Percentiles rank a stretch among this genome's conserved stretches.
Evolutionary conservation across 1,140 invertebrate species (phyloP).

Genomic region (Bombus pyrosoma): DNA sequence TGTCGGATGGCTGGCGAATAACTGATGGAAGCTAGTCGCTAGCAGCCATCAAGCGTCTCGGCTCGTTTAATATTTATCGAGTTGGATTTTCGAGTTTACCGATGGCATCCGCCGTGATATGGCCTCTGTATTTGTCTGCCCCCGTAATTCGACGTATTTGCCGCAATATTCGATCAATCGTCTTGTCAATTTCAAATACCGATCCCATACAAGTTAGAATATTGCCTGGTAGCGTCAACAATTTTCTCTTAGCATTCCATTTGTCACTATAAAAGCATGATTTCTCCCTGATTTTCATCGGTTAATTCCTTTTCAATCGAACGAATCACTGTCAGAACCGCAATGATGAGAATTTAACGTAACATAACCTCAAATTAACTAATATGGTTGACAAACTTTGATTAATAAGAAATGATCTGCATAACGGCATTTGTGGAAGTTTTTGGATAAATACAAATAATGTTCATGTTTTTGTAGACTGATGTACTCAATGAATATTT

Average conservation of each 20-base stretch:
- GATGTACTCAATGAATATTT: background rate
- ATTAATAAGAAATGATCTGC: background rate
- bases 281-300: background rate
- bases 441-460: background rate
- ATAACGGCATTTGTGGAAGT: background rate
- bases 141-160: constrained; percentile 18
- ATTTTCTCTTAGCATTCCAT: background rate
- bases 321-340: background rate
- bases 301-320: background rate
- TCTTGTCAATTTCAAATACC: constrained; percentile 7
- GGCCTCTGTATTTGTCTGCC: constrained; percentile 11
- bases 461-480: background rate
- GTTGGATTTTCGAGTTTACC: constrained; percentile 29
- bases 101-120: background rate
- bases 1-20: constrained; percentile 36
- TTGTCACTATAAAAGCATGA: background rate
- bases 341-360: background rate
- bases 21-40: constrained; percentile 23
- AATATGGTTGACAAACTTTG: background rate
- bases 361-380: background rate
- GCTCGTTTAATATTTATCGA: constrained; percentile 37
- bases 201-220: background rate
- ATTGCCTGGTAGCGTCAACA: background rate
- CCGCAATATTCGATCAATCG: constrained; percentile 15
- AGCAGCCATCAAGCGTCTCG: constrained; percentile 22